These are phyloP conservation scores for Formica exsecta DNA, from an alignment of 1,140 invertebrate species.

Conservation along the genomic window DNA sequence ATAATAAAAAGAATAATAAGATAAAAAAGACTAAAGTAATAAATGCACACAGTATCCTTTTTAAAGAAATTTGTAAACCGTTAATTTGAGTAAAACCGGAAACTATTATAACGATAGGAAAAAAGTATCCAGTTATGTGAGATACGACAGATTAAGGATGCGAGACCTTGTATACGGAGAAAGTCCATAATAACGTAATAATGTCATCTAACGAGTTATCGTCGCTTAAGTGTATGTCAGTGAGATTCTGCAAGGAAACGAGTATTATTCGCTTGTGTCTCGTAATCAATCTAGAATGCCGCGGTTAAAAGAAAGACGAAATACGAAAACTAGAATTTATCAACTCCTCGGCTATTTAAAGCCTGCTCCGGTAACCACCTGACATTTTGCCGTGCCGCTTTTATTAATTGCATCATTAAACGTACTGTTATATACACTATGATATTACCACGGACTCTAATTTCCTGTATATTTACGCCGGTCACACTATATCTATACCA, in stretches of 20 bases:
- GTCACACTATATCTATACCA: conserved; percentile 10
- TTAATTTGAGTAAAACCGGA: too few relatives aligned
- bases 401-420: conserved; percentile 44
- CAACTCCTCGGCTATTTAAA: conserved; percentile 14
- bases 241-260: conserved; percentile 37
- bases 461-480: conserved; percentile 29
- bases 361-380: neutral
- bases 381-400: conserved; percentile 42
- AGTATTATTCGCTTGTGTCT: neutral
- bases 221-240: neutral
- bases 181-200: conserved; percentile 33
- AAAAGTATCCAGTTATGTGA: neutral
- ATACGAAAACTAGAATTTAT: conserved; percentile 17
- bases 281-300: conserved; percentile 10
- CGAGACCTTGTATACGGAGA: conserved; percentile 20
- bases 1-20: too few relatives aligned
- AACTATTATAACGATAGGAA: too few relatives aligned
- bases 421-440: conserved; percentile 13
- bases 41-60: too few relatives aligned
- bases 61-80: too few relatives aligned
- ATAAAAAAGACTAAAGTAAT: too few relatives aligned
- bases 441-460: neutral
- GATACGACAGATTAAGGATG: conserved; percentile 8
- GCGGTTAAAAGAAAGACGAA: neutral
- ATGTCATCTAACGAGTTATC: neutral